phyloP scores from a whole-genome alignment of 2,797 vertebrate genomes.

The Rhabdophis nuchalis region DNA sequence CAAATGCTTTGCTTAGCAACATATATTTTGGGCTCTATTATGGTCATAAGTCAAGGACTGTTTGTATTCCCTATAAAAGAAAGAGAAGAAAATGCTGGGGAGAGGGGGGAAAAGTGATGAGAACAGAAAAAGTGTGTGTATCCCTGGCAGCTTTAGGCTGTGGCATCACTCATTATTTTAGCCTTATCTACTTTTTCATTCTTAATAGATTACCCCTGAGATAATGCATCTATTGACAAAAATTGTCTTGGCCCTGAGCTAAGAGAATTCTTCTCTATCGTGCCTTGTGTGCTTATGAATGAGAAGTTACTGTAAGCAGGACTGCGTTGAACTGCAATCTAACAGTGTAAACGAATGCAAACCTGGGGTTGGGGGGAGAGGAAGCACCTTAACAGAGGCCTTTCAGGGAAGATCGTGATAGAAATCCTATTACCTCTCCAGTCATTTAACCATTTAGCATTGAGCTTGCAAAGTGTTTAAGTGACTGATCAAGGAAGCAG shows the following conservation, averaged over 20 bases:
- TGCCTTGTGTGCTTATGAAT: background rate
- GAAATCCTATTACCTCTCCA: conserved; percentile 37
- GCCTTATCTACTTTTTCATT: background rate
- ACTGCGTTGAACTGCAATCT: background rate
- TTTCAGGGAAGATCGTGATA: background rate
- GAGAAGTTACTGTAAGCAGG: background rate
- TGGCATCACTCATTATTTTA: background rate
- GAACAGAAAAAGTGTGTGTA: background rate
- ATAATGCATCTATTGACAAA: background rate
- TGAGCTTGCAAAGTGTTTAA: conserved; percentile 20
- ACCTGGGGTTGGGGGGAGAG: background rate
- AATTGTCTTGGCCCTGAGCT: background rate
- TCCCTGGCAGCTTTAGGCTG: background rate
- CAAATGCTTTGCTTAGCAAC: too few relatives aligned
- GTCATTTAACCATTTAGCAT: conserved; percentile 12
- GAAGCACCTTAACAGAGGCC: background rate
- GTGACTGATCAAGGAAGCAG: background rate
- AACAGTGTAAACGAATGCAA: background rate
- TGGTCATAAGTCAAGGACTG: too few relatives aligned
- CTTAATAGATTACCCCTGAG: background rate
- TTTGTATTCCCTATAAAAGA: background rate
- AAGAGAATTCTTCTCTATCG: background rate
- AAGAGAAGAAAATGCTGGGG: background rate
- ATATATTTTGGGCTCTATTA: too few relatives aligned
- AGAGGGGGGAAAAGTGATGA: background rate